phyloP scores from a whole-genome alignment of 2,888 invertebrate species.

The Pachydiplax longipennis region DNA sequence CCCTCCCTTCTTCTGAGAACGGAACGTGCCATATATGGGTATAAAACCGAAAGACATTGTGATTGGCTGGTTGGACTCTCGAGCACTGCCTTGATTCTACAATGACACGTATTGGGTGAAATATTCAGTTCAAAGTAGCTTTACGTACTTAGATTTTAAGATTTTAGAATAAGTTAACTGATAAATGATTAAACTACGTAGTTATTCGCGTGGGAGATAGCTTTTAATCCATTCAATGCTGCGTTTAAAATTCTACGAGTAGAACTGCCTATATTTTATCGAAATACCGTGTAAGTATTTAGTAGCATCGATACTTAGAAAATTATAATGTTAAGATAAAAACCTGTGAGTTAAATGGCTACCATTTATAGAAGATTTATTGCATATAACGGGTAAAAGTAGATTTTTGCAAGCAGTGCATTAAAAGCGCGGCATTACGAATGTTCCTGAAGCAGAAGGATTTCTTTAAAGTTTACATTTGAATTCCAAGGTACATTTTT shows the following conservation, averaged over 20 bases:
- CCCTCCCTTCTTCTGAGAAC: constrained; percentile 66
- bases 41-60: constrained; percentile 72
- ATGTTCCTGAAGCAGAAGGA: too few species aligned
- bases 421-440: too few species aligned
- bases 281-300: too few species aligned
- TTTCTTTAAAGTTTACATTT: too few species aligned
- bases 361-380: too few species aligned
- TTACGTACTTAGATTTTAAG: constrained; percentile 18
- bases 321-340: too few species aligned
- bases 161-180: not conserved
- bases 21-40: constrained; percentile 84
- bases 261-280: not conserved
- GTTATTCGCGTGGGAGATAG: not conserved
- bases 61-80: constrained; percentile 67
- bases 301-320: too few species aligned
- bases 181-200: not conserved
- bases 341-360: too few species aligned
- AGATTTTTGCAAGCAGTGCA: too few species aligned
- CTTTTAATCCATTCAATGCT: not conserved
- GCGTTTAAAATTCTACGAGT: not conserved
- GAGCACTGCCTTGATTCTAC: constrained; percentile 42
- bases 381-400: too few species aligned
- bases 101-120: constrained; percentile 44
- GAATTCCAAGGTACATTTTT: too few species aligned
- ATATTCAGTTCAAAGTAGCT: constrained; percentile 41